Conservation (phyloP, 2,113 vertebrate genomes). For the Orientallactaga bullata region DNA sequence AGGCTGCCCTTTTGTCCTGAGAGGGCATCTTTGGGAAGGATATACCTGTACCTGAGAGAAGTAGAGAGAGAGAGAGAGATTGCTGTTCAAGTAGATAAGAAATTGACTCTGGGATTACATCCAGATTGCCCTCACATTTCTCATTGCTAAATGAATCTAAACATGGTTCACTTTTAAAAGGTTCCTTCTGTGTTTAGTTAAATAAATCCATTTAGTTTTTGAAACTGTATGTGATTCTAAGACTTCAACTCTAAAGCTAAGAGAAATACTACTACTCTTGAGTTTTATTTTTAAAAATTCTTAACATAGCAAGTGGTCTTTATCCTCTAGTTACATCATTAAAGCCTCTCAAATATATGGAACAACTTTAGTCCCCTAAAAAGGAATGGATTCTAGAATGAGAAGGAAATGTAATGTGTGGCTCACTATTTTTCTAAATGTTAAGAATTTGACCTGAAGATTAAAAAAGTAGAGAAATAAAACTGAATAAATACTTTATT, state of each 20-base stretch:
- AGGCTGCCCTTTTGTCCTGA: not conserved
- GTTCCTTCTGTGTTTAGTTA: not conserved
- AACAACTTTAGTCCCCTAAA: not conserved
- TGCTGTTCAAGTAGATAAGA: not conserved
- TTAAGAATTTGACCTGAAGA: not conserved
- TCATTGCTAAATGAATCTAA: not conserved
- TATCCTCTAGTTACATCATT: not conserved
- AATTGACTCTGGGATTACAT: not conserved
- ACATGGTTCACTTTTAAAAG: not conserved
- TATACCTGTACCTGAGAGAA: not conserved
- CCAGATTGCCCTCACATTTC: not conserved
- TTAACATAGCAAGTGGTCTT: not conserved
- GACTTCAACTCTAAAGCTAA: not conserved
- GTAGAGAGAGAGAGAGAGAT: too few species aligned
- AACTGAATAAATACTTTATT: not conserved
- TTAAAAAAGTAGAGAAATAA: not conserved
- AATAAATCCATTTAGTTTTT: slow-evolving; percentile 18
- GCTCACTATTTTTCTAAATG: not conserved
- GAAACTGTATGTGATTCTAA: not conserved
- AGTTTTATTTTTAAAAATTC: slow-evolving; percentile 32
- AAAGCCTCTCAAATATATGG: not conserved
- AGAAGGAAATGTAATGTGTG: not conserved
- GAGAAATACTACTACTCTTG: not conserved
- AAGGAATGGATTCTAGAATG: not conserved
- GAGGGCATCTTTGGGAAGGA: not conserved